Base-by-base conservation (phyloP, 1,140 invertebrate genomes). In the Episyrphus balteatus region DNA sequence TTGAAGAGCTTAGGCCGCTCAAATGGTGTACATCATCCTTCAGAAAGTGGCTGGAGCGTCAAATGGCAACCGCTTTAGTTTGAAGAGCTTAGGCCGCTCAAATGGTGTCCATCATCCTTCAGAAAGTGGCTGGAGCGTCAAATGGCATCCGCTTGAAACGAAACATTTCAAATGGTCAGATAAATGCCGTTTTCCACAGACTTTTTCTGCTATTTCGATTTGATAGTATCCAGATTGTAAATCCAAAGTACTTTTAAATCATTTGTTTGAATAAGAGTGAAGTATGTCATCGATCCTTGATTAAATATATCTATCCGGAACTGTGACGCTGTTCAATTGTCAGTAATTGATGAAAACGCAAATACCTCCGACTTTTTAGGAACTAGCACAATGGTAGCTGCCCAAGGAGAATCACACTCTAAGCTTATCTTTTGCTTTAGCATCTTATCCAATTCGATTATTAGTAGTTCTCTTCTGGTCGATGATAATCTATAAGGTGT, bases 161-260 rank as follows among this genome's bases (percentile, higher is more conserved):
- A 26, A 26, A 72, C 9, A 62, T 50, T 1, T 68, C 68, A 15
- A 66, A 55, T 7, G 61, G 62, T 3, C 58, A 66, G 1, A 57
- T 58, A 43, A 74, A 73, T 1, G 66, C 69, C 2, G 73, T 75
- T 32, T 61, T 64, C 60, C 55, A 8, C 54, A 44, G 42, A 63
- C 57, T 13, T 53, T 46, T 8, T 51, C 21, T 10, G 31, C 42
- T 6, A 72, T 51, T 12, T 51, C 50, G 8, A 71, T 53, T 47
- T 70, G 69, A 48, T 55, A 65, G 38, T 69, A 70, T 8, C 66
- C 67, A 18, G 55, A 21, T 17, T 52, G 50, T 13, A 69, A 42
- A 48, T 73, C 72, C 2, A 73, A 14, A 1, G 57, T 61, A 26
- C 21, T 26, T 26, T 26, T 26, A 8, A 26, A 26, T 26, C 3